phyloP scores from a whole-genome alignment of 2,888 invertebrate genomes.

The Drosophila helvetica region DNA sequence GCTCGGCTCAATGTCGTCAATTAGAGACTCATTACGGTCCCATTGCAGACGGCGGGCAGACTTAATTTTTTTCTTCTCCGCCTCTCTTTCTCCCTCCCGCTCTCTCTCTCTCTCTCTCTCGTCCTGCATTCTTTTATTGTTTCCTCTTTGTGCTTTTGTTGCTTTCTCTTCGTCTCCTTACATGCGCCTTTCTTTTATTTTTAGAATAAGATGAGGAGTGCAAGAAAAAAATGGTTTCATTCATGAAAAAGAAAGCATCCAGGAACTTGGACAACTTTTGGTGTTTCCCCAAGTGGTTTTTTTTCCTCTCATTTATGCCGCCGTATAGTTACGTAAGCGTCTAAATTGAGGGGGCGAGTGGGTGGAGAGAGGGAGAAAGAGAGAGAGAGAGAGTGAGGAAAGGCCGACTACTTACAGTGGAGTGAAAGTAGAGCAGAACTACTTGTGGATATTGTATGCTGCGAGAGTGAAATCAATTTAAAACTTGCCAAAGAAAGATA shows the following conservation, averaged over 20 bases:
- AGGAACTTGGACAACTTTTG: slow-evolving; percentile 76
- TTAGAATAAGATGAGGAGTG: slow-evolving; percentile 41
- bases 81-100: slow-evolving; percentile 12
- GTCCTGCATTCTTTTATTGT: slow-evolving; percentile 76
- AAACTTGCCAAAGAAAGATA: too few species aligned
- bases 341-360: slow-evolving; percentile 31
- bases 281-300: slow-evolving; percentile 57
- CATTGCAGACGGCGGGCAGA: slow-evolving; percentile 81
- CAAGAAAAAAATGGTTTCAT: slow-evolving; percentile 54
- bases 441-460: background rate
- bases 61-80: slow-evolving; percentile 58
- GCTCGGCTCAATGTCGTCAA: slow-evolving; percentile 76
- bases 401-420: background rate
- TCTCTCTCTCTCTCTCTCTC: slow-evolving; percentile 48
- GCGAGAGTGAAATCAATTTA: too few species aligned
- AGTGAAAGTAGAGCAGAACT: background rate
- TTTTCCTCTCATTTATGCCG: slow-evolving; percentile 15
- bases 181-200: slow-evolving; percentile 45
- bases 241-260: slow-evolving; percentile 71
- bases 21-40: slow-evolving; percentile 83
- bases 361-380: background rate
- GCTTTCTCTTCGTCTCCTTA: slow-evolving; percentile 22
- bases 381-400: background rate
- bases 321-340: slow-evolving; percentile 43
- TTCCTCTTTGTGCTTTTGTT: slow-evolving; percentile 50